Conservation (phyloP, 1,140 invertebrate species). For the Drosophila malerkotliana region DNA sequence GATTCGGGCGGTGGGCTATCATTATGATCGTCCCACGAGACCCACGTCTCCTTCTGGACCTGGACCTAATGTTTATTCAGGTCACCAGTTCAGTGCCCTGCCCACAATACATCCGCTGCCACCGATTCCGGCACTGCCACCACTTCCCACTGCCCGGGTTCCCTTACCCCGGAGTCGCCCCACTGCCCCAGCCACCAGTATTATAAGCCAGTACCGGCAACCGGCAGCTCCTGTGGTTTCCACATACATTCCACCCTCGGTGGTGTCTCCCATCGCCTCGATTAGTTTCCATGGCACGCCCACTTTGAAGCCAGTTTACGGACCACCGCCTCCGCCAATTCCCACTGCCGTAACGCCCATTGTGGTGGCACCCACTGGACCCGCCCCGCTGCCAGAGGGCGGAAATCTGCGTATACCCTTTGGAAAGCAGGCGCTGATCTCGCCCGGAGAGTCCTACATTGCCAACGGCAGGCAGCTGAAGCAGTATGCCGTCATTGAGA, state of each 20-base stretch:
- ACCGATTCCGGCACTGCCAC: constrained; percentile 63
- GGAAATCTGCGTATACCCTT: constrained; percentile 68
- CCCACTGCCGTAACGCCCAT: constrained; percentile 31
- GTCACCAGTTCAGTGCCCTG: constrained; percentile 66
- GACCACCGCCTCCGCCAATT: constrained; percentile 11
- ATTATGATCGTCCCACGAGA: constrained; percentile 63
- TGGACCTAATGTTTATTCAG: constrained; percentile 32
- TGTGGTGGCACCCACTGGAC: constrained; percentile 30
- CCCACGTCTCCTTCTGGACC: constrained; percentile 35
- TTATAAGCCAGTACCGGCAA: constrained; percentile 41
- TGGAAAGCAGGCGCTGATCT: constrained; percentile 63
- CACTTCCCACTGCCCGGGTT: constrained; percentile 54
- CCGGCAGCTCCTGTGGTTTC: constrained; percentile 11
- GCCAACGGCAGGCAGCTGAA: constrained; percentile 77
- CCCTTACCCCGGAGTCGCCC: constrained; percentile 50
- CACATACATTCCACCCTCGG: constrained; percentile 34
- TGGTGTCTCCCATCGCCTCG: constrained; percentile 40
- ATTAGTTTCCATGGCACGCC: constrained; percentile 56
- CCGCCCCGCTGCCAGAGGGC: constrained; percentile 14
- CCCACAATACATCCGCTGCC: constrained; percentile 72
- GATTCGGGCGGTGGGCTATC: constrained; percentile 47
- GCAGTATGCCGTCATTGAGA: constrained; percentile 79
- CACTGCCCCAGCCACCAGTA: constrained; percentile 23
- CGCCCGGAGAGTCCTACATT: constrained; percentile 67
- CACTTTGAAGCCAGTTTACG: constrained; percentile 26